Base-by-base conservation (phyloP, 2,888 invertebrate genomes). In the Athalia rosae region DNA sequence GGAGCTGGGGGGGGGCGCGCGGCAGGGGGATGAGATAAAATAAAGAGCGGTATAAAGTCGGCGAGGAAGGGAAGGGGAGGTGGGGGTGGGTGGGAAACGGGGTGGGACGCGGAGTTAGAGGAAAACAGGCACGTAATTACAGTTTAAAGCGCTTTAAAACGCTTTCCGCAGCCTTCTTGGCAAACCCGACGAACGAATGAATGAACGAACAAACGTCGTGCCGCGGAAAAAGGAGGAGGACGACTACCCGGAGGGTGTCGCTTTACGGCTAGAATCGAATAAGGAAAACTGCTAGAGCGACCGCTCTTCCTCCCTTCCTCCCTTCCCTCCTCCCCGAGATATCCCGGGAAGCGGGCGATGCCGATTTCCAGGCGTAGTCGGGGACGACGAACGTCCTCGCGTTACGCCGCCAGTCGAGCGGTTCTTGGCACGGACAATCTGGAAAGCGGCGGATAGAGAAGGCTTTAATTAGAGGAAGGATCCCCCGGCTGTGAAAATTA, bases 381-480 rank as follows among this genome's bases (percentile, higher is more conserved):
- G n/a, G n/a, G n/a, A n/a, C n/a, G n/a, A n/a, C n/a, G 28, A 28
- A 28, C 28, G 28, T 28, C 53, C 41, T 28, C 11, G 50, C 41
- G 28, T 67, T 11, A 50, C 43, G 43, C 13, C 71, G 56, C 56
- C 69, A 13, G n/a, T n/a, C 28, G 28, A 9, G 45, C 58, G 43
- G 71, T 6, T 71, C 56, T 79, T 77, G 74, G 74, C 78, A 77
- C 78, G 81, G 79, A 81, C 85, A 86, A 86, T 86, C 86, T 85
- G 82, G 80, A 81, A 82, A n/a, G n/a, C 28, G 28, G 28, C 28
- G 28, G 84, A 82, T 78, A 80, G 84, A 13, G 71, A 67, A 58
- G 82, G 84, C 87, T 88, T 84, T 87, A 87, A 88, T 88, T 87
- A 87, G 87, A 87, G 84, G 84, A 84, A 84, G 85, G 84, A 84